These are phyloP conservation scores for Adelphocoris suturalis DNA, from an alignment of 2,888 invertebrate genomes.

Conservation along the genomic window DNA sequence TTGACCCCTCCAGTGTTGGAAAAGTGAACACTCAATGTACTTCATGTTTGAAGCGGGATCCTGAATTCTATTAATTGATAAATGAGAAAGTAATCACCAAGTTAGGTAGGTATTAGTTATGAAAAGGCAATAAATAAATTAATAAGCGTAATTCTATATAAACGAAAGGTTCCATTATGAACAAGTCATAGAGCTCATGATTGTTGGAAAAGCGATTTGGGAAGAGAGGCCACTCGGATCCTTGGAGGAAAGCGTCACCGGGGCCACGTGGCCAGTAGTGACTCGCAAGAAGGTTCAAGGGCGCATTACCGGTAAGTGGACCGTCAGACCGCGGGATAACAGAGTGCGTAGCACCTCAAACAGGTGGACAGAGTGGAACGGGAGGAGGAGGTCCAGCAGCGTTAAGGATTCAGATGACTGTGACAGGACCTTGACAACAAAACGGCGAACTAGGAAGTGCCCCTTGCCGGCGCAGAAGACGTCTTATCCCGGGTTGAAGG, in stretches of 20 bases:
- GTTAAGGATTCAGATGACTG: conserved; percentile 37
- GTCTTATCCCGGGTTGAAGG: conserved; percentile 61
- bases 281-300: conserved; percentile 53
- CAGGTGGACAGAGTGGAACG: not conserved
- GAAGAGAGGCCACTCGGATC: not conserved
- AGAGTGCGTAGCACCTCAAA: conserved; percentile 33
- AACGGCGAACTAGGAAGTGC: conserved; percentile 50
- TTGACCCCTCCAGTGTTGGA: too few species aligned
- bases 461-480: not conserved
- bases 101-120: too few species aligned
- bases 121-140: too few species aligned
- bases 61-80: too few species aligned
- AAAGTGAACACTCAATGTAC: too few species aligned
- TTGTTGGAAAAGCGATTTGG: too few species aligned
- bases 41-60: too few species aligned
- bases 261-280: conserved; percentile 26
- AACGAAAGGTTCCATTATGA: too few species aligned
- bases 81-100: too few species aligned
- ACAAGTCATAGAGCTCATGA: too few species aligned
- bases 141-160: too few species aligned
- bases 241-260: conserved; percentile 7
- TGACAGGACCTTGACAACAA: conserved; percentile 54
- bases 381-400: not conserved
- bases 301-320: conserved; percentile 62
- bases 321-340: conserved; percentile 15